phyloP scores from a whole-genome alignment of 1,140 invertebrate genomes.

The Leptoteleia sp. region DNA sequence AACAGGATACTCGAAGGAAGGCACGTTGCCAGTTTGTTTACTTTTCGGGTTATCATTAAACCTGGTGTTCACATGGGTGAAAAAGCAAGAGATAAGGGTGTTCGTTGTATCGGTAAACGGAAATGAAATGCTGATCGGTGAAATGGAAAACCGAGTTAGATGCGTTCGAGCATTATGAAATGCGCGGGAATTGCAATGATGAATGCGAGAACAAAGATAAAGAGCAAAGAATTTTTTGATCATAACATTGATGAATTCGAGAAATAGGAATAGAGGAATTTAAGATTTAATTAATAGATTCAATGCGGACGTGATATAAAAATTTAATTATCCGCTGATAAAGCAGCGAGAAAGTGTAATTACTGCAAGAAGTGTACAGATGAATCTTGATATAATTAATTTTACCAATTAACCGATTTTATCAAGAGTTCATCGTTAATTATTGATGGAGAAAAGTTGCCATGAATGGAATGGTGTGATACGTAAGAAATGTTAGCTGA shows the following conservation, averaged over 20 bases:
- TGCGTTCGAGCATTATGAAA: slow-evolving; percentile 40
- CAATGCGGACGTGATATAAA: slow-evolving; percentile 16
- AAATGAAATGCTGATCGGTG: slow-evolving; percentile 55
- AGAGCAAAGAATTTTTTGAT: slow-evolving; percentile 34
- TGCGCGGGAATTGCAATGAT: slow-evolving; percentile 41
- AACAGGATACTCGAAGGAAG: neutral
- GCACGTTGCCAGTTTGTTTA: slow-evolving; percentile 16
- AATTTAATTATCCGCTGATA: slow-evolving; percentile 21
- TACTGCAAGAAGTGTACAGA: neutral
- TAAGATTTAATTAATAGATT: slow-evolving; percentile 17
- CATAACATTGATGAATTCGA: slow-evolving; percentile 26
- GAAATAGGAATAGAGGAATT: slow-evolving; percentile 21
- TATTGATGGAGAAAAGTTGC: too few relatives aligned
- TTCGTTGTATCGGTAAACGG: slow-evolving; percentile 42
- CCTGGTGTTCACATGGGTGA: slow-evolving; percentile 20
- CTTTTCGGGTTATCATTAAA: slow-evolving; percentile 18
- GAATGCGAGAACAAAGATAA: slow-evolving; percentile 46
- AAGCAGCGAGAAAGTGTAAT: slow-evolving; percentile 4
- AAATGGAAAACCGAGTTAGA: slow-evolving; percentile 47
- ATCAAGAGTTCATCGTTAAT: slow-evolving; percentile 6
- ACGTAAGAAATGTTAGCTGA: too few relatives aligned
- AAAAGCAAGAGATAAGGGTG: slow-evolving; percentile 42
- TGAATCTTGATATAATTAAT: slow-evolving; percentile 16
- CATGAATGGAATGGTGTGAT: too few relatives aligned
- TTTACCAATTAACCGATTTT: slow-evolving; percentile 22